Conservation (phyloP, 2,888 invertebrate genomes). For the Thyatira batis region DNA sequence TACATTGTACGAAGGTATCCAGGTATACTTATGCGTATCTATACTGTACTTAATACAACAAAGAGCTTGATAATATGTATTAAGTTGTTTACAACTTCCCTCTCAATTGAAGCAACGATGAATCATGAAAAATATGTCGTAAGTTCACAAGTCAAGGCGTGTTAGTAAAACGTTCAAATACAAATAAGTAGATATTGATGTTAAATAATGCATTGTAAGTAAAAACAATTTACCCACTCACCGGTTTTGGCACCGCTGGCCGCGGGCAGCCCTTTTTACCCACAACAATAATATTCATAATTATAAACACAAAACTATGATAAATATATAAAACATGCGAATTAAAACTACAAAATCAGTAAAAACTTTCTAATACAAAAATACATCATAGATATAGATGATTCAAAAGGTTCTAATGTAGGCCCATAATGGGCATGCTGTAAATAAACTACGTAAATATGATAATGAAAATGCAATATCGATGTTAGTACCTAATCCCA, state of each 20-base stretch:
- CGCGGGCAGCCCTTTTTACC: conserved; percentile 70
- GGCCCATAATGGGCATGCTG: neutral
- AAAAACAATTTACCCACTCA: conserved; percentile 70
- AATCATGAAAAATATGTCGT: neutral
- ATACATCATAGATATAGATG: neutral
- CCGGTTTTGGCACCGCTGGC: conserved; percentile 65
- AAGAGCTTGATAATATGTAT: neutral
- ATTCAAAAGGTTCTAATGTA: neutral
- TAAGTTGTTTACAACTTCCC: neutral
- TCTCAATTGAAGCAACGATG: neutral
- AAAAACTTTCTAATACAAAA: neutral
- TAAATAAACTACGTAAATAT: neutral
- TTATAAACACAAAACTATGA: conserved; percentile 41
- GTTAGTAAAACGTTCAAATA: conserved; percentile 57
- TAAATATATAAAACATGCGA: conserved; percentile 27
- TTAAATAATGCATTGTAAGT: conserved; percentile 49
- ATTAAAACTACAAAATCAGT: conserved; percentile 6
- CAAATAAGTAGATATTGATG: conserved; percentile 31
- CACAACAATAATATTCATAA: conserved; percentile 64
- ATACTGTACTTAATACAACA: neutral
- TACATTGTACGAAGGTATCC: neutral
- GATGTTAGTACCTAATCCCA: neutral
- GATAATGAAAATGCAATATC: neutral
- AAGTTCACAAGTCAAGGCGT: conserved; percentile 4
- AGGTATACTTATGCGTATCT: neutral